These are phyloP conservation scores for Acrobasis suavella DNA, from an alignment of 2,888 invertebrate genomes.

Conservation along the genomic window DNA sequence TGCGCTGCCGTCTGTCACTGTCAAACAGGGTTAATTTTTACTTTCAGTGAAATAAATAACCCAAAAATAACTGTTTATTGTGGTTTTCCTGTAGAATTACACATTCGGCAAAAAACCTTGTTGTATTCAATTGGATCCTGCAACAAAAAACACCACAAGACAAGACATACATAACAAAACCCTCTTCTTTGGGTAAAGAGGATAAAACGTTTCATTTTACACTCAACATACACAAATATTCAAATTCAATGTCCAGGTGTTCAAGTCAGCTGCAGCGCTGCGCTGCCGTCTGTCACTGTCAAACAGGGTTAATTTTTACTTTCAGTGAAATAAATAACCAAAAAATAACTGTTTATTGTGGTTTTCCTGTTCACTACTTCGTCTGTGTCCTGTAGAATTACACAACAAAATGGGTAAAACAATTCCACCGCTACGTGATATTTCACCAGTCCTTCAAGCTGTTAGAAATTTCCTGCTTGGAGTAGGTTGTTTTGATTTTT, in stretches of 20 bases:
- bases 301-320: neutral
- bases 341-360: neutral
- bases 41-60: neutral
- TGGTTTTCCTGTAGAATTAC: neutral
- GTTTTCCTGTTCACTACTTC: too few species aligned
- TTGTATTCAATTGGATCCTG: too few species aligned
- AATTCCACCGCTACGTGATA: constrained; percentile 83
- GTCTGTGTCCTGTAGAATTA: too few species aligned
- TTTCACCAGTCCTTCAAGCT: constrained; percentile 84
- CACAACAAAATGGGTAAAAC: constrained; percentile 59
- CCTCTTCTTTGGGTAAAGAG: too few species aligned
- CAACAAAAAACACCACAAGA: too few species aligned
- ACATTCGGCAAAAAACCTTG: too few species aligned
- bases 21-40: neutral
- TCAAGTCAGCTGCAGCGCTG: too few species aligned
- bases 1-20: neutral
- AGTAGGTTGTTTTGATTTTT: constrained; percentile 59
- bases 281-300: neutral
- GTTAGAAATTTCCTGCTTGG: constrained; percentile 86
- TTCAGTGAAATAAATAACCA: neutral
- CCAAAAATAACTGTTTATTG: neutral
- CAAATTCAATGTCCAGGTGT: too few species aligned
- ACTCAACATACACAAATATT: too few species aligned
- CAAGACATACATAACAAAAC: too few species aligned
- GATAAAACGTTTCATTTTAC: too few species aligned